Conservation (phyloP, 2,888 invertebrate species). For the Coenonympha glycerion region DNA sequence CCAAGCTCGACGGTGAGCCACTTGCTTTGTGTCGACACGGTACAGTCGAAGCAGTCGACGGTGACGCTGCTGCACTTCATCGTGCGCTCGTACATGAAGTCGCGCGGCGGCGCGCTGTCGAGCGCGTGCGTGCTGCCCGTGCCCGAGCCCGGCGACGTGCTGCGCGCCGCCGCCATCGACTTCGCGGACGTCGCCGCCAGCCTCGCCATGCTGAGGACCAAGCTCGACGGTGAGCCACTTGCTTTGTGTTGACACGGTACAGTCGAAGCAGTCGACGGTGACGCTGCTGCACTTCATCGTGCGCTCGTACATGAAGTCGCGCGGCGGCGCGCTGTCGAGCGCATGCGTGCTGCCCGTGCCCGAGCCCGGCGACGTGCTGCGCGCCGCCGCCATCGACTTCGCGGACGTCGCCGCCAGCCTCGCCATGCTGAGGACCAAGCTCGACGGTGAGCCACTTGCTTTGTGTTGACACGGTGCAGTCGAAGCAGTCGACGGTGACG, state of each 20-base stretch:
- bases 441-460: slow-evolving; percentile 45
- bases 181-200: slow-evolving; percentile 85
- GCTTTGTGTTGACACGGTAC: no score
- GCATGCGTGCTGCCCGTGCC: slow-evolving; percentile 86
- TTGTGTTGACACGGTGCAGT: slow-evolving; percentile 48
- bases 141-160: slow-evolving; percentile 93
- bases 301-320: slow-evolving; percentile 81
- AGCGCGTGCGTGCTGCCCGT: slow-evolving; percentile 82
- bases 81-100: slow-evolving; percentile 85
- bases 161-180: slow-evolving; percentile 88
- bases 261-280: slow-evolving; percentile 74
- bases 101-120: slow-evolving; percentile 76
- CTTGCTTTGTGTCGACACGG: no score
- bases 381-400: slow-evolving; percentile 91
- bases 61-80: slow-evolving; percentile 91
- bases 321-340: slow-evolving; percentile 76
- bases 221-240: slow-evolving; percentile 46
- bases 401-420: slow-evolving; percentile 81
- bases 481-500: slow-evolving; percentile 77
- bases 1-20: no score
- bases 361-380: slow-evolving; percentile 91
- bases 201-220: slow-evolving; percentile 40
- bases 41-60: slow-evolving; percentile 70
- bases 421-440: slow-evolving; percentile 40
- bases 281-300: slow-evolving; percentile 94